Percentiles rank a stretch among this genome's conserved stretches.
Evolutionary conservation across 2,113 vertebrate species (phyloP).

Genomic region (Antigone vipio): DNA sequence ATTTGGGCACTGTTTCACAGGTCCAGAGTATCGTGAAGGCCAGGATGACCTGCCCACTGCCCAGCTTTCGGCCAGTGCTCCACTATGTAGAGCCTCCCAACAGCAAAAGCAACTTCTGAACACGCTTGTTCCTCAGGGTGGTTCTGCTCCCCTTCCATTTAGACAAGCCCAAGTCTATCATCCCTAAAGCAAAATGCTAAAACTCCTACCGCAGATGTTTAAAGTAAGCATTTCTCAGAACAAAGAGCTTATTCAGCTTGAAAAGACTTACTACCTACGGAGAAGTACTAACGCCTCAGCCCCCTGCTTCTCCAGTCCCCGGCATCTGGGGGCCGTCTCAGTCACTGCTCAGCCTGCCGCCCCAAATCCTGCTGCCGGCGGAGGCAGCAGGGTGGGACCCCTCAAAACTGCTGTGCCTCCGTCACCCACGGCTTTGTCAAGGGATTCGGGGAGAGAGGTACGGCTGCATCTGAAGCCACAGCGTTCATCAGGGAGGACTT

Average conservation of each 20-base stretch:
- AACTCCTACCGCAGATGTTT: not conserved
- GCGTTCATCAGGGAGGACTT: conserved; percentile 69
- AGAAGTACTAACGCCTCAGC: not conserved
- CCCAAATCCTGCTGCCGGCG: not conserved
- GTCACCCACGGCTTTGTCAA: conserved; percentile 57
- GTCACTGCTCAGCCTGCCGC: conserved; percentile 12
- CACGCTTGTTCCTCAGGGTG: rapidly evolving
- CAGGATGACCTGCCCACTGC: not conserved
- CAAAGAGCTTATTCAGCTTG: conserved; percentile 61
- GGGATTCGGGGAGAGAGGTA: conserved; percentile 19
- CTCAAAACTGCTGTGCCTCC: conserved; percentile 52
- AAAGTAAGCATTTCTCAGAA: conserved; percentile 32
- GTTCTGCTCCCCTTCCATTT: not conserved
- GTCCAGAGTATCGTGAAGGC: not conserved
- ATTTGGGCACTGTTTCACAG: not conserved
- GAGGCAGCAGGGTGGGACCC: conserved; percentile 49
- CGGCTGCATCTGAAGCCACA: conserved; percentile 31
- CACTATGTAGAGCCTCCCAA: not conserved
- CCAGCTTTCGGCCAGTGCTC: not conserved
- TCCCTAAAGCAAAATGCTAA: not conserved
- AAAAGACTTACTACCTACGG: not conserved
- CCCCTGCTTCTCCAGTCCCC: not conserved
- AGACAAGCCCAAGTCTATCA: not conserved
- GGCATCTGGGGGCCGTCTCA: conserved; percentile 37
- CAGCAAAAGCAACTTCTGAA: not conserved